phyloP scores from a whole-genome alignment of 2,888 invertebrate species.

The Ischnus inquisitorius region DNA sequence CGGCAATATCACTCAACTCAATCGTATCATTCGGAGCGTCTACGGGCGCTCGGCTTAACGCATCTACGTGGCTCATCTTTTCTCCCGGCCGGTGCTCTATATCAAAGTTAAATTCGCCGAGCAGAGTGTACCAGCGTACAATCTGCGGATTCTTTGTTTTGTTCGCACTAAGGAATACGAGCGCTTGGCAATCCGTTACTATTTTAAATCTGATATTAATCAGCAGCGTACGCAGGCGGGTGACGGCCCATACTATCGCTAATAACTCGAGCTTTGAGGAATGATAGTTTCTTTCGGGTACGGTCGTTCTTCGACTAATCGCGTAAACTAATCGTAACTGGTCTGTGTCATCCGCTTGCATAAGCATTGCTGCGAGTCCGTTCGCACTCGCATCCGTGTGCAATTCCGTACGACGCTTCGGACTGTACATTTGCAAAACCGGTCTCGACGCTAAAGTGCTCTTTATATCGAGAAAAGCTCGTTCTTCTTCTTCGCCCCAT shows the following conservation, averaged over 20 bases:
- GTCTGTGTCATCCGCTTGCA: conserved; percentile 66
- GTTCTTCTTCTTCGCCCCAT: conserved; percentile 47
- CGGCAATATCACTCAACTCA: conserved; percentile 19
- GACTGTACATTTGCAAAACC: conserved; percentile 69
- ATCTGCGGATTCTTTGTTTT: no score
- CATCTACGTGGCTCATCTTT: conserved; percentile 69
- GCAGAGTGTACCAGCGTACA: conserved; percentile 6
- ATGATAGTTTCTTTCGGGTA: conserved; percentile 78
- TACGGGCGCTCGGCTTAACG: conserved; percentile 66
- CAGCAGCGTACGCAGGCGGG: no score
- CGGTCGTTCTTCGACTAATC: conserved; percentile 77
- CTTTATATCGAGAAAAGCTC: conserved; percentile 57
- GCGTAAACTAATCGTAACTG: conserved; percentile 74
- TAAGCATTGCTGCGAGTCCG: conserved; percentile 75
- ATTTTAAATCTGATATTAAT: no score
- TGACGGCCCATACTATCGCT: conserved; percentile 79
- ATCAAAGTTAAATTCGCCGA: conserved; percentile 56
- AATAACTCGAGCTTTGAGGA: conserved; percentile 80
- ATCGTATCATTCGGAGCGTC: not conserved
- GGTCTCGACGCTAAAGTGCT: conserved; percentile 44
- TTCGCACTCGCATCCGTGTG: conserved; percentile 75
- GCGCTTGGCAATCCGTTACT: no score
- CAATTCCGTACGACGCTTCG: conserved; percentile 73
- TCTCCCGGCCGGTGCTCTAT: conserved; percentile 68
- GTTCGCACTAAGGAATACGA: no score